Evolutionary conservation across 64 coral and sea anemone genomes (phyloP).

Genomic region (Actinia equina): DNA sequence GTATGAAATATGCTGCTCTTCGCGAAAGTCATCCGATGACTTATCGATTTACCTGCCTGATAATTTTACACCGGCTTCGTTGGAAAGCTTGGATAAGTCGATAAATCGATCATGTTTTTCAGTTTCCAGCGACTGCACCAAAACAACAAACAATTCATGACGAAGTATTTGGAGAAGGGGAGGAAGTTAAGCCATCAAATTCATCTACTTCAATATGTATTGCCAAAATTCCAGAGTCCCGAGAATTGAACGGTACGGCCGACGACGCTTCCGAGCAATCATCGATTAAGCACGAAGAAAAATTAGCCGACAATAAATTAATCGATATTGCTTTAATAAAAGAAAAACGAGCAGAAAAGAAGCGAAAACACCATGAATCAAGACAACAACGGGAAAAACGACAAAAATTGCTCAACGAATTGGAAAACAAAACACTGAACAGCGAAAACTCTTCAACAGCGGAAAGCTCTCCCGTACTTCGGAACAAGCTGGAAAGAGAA

Average conservation of each 20-base stretch:
- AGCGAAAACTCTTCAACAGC: not conserved
- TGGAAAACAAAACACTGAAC: not conserved
- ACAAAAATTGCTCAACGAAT: not conserved
- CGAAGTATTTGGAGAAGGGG: not conserved
- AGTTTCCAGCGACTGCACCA: slow-evolving; percentile 19
- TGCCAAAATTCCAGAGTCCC: not conserved
- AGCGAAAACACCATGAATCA: not conserved
- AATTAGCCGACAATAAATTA: not conserved
- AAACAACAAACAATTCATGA: not conserved
- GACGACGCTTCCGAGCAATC: not conserved
- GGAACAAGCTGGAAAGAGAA: slow-evolving; percentile 53
- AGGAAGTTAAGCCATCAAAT: not conserved
- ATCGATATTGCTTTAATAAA: slow-evolving; percentile 8
- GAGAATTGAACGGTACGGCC: not conserved
- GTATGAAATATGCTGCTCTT: slow-evolving; percentile 27
- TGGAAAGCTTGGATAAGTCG: slow-evolving; percentile 54
- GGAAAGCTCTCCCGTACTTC: not conserved
- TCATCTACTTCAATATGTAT: no score
- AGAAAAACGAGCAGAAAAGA: slow-evolving; percentile 18
- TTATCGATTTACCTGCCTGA: slow-evolving; percentile 64
- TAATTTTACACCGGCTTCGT: slow-evolving; percentile 50
- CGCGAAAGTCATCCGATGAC: slow-evolving; percentile 44
- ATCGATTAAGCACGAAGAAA: not conserved
- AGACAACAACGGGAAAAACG: not conserved
- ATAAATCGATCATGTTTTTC: slow-evolving; percentile 44